Evolutionary conservation across 2,888 invertebrate species (phyloP), one percentile per base, ranked within the genome.

Genomic region (Alentia gelatinosa): DNA sequence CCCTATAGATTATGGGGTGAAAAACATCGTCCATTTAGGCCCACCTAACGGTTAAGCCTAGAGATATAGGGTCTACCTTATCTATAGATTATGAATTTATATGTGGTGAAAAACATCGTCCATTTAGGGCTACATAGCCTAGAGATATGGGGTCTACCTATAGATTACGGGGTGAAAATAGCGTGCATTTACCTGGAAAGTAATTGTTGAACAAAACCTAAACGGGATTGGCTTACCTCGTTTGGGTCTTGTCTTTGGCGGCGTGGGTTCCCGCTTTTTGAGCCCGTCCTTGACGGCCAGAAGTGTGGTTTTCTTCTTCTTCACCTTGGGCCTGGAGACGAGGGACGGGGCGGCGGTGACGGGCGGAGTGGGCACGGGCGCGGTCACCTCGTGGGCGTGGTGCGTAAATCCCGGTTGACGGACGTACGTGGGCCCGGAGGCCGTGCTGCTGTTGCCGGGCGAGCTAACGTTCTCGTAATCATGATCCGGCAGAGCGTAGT

Each of bases 371-470:
- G 88, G 1, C 26, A 50, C 50, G 42, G 50, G 5, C 15, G 74
- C 91, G 7, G 92, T 91, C 83, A 95, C 94, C 91, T 95, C 94
- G 89, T 95, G 95, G n/a, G 95, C 95, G 91, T 95, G 95, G 40
- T 95, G 94, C 39, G 93, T 93, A 90, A 95, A 95, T 23, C 96
- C 96, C 9, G 95, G 95, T 19, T 95, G 95, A 68, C 96, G 92
- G 5, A 95, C 94, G 93, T 95, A 95, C 15, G 94, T 94, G 0
- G 95, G 95, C 9, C 95, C 96, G 92, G 95, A 95, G 4, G 95
- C 95, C 1, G 95, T 95, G 90, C 95, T 95, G 89, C 95, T 95
- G 91, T 94, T 94, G 0, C 93, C 92, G 0, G 95, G 95, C 0
- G 95, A 95, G 35, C 91, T 91, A 0, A 92, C 91, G 56, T 91